Percentiles rank a stretch among this genome's conserved stretches.
These are phyloP conservation scores for Pachycephus smyrnensis DNA, from an alignment of 2,888 invertebrate genomes.

Conservation along the genomic window DNA sequence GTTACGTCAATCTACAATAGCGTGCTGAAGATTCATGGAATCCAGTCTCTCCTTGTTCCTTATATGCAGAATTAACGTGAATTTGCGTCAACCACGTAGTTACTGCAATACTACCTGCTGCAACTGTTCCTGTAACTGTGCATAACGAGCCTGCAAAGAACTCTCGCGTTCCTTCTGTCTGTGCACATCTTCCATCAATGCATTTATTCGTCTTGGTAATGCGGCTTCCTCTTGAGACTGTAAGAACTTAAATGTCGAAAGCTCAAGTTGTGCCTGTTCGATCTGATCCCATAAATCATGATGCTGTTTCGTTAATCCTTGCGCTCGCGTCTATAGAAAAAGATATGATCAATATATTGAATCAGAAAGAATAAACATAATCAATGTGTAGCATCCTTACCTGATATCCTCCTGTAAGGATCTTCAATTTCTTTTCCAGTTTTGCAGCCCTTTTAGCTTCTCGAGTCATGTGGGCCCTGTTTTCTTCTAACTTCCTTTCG, in stretches of 20 bases:
- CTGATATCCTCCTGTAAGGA: constrained; percentile 94
- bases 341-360: constrained; percentile 6
- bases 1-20: background rate
- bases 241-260: constrained; percentile 91
- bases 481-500: constrained; percentile 92
- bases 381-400: constrained; percentile 54
- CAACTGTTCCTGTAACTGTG: constrained; percentile 77
- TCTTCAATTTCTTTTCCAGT: constrained; percentile 96
- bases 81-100: background rate
- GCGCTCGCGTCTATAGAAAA: constrained; percentile 74
- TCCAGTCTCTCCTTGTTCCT: constrained; percentile 1
- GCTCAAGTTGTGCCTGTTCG: constrained; percentile 89
- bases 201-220: constrained; percentile 90
- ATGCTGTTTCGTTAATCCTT: constrained; percentile 87
- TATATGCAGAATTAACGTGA: background rate
- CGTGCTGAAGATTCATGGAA: constrained; percentile 2
- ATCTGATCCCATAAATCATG: constrained; percentile 90
- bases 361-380: background rate
- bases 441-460: constrained; percentile 97
- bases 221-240: constrained; percentile 91
- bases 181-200: constrained; percentile 90
- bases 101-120: constrained; percentile 57
- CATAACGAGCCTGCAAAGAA: constrained; percentile 85
- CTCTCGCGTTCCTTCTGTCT: constrained; percentile 93
- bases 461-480: constrained; percentile 94